Base-by-base conservation (phyloP, 2,888 invertebrate species). In the Tachystola acroxantha region DNA sequence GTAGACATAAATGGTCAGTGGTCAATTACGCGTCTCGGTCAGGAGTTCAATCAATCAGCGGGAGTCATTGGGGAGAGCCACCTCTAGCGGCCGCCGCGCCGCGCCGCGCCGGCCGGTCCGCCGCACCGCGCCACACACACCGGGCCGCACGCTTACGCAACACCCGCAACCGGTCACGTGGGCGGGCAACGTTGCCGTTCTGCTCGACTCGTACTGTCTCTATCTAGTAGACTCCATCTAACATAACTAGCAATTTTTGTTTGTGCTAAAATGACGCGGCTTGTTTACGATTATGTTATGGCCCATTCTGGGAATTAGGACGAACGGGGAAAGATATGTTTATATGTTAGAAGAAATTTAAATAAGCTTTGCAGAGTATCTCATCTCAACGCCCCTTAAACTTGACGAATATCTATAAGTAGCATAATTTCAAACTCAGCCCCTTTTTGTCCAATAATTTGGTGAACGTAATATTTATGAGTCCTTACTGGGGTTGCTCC, bases 141-240 rank as follows among this genome's bases (percentile, higher is more conserved):
- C 33, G 10, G 6, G 13, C 12, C 71, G 76, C 65, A 75, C 70
- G 73, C 80, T 85, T 85, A 85, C 86, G 85, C 82, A 85, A 85
- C 81, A 79, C 66, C 71, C 76, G 74, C 73, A 72, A 65, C 68
- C 65, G 62, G 71, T 84, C 82, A 84, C 84, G 80, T 84, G 81
- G 78, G 65, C 66, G 57, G 44, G 84, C 80, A 68, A 63, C 70
- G 85, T 84, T 85, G 85, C 82, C 84, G 65, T 59, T 65, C 64
- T 59, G 78, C 56, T 52, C 61, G 45, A 48, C 46, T 64, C 48
- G 49, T 46, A 44, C 57, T 63, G 60, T 85, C 84, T 72, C 74
- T 49, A 58, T 85, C 71, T 60, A 57, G 53, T 73, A 53, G 59
- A 57, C 65, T 64, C 63, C 66, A 67, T 71, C 67, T 64, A 63